Conservation (phyloP, 2,797 vertebrate genomes). For the Sebastes kiyomatsui region DNA sequence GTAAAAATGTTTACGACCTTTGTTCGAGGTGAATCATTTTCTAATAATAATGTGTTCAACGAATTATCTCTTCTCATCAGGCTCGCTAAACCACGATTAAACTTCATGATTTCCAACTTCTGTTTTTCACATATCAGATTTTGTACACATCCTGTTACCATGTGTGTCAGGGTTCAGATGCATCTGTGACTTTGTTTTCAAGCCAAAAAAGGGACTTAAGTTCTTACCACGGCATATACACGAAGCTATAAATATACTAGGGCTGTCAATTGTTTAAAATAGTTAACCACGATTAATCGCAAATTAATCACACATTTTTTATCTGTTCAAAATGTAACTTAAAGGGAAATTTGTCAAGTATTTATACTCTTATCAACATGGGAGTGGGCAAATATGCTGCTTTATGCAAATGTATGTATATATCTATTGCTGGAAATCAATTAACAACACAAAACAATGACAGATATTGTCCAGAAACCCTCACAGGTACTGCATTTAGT, state of each 20-base stretch:
- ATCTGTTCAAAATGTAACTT: no score
- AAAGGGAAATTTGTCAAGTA: no score
- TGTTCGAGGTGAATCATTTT: not conserved
- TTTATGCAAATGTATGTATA: no score
- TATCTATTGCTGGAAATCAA: fast-evolving
- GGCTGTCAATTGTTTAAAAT: no score
- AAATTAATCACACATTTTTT: no score
- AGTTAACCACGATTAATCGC: no score
- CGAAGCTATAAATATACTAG: not conserved
- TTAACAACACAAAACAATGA: no score
- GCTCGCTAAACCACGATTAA: not conserved
- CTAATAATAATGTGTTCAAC: not conserved
- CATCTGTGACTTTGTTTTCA: not conserved
- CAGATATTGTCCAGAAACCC: no score
- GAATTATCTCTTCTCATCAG: not conserved
- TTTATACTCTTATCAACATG: no score
- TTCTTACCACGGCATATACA: no score
- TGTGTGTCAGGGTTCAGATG: not conserved
- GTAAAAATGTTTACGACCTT: not conserved
- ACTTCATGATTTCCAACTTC: not conserved
- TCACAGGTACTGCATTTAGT: no score
- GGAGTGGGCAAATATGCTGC: no score
- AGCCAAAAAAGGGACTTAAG: not conserved
- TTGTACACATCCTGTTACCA: not conserved
- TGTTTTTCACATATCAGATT: not conserved